A percentile compares a stretch with the other conserved stretches of the same genome.
Conservation (phyloP, 2,797 vertebrate species). For the Anniella stebbinsi region DNA sequence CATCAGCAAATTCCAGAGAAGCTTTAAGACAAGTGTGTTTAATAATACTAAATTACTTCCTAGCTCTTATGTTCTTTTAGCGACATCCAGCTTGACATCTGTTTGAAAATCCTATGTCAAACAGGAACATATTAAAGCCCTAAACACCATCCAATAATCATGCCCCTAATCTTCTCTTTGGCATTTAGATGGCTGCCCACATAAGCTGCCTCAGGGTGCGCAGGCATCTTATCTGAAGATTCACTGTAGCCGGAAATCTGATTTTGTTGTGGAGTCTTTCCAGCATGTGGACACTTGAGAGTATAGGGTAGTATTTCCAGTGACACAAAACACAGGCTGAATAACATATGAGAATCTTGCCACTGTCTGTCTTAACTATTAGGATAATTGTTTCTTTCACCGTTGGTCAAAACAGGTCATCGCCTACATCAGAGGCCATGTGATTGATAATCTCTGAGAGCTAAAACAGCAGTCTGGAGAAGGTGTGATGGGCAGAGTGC, state of each 20-base stretch:
- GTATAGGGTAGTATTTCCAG: constrained; percentile 17
- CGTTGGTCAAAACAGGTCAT: constrained; percentile 51
- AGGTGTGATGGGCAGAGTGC: constrained; percentile 1
- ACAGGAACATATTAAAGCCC: constrained; percentile 57
- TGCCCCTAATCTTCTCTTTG: constrained; percentile 32
- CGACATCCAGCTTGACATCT: constrained; percentile 72
- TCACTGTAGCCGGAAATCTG: constrained; percentile 23
- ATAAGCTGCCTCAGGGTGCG: neutral
- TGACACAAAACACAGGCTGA: constrained; percentile 18
- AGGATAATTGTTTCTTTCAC: constrained; percentile 45
- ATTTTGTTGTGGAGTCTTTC: constrained; percentile 48
- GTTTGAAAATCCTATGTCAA: constrained; percentile 59
- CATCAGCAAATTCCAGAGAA: constrained; percentile 57
- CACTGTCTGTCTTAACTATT: neutral
- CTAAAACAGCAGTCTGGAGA: accelerated
- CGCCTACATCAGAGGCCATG: accelerated
- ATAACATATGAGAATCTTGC: constrained; percentile 62
- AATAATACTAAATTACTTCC: constrained; percentile 72
- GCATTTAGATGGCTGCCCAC: constrained; percentile 37
- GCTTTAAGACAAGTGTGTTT: constrained; percentile 48
- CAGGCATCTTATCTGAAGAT: neutral
- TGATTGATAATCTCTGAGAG: constrained; percentile 16
- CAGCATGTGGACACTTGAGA: constrained; percentile 56
- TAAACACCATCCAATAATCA: constrained; percentile 59
- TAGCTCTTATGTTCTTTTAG: constrained; percentile 65